Conservation (phyloP, 35 echinoderm and acorn worm genomes). For the Apostichopus parvimensis region DNA sequence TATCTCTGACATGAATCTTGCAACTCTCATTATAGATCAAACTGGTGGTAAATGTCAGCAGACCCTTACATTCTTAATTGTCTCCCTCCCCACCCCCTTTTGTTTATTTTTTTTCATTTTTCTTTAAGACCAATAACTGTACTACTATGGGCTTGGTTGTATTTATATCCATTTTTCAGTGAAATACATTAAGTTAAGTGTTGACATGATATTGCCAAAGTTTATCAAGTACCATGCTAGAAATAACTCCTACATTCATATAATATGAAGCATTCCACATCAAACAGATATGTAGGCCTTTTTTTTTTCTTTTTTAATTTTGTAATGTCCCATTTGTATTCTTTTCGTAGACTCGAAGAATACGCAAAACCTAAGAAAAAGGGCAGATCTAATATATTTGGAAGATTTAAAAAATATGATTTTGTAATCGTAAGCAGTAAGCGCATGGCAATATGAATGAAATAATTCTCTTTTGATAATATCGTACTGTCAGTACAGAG, state of each 20-base stretch:
- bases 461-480: not conserved
- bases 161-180: no score
- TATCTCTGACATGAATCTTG: no score
- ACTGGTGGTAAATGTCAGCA: no score
- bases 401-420: not conserved
- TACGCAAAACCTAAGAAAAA: not conserved
- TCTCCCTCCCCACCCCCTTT: no score
- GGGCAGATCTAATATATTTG: not conserved
- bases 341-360: not conserved
- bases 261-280: not conserved
- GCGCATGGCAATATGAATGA: not conserved
- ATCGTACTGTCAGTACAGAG: not conserved
- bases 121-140: no score
- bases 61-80: no score
- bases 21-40: no score
- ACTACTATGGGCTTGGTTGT: no score
- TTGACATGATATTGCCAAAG: not conserved
- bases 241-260: constrained; percentile 20
- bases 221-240: not conserved
- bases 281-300: no score
- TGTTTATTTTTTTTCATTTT: no score
- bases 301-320: not conserved
- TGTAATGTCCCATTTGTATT: not conserved
- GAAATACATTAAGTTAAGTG: no score
- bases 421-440: not conserved